phyloP scores from a whole-genome alignment of 2,888 invertebrate genomes.

The Platerodrilus igneus region DNA sequence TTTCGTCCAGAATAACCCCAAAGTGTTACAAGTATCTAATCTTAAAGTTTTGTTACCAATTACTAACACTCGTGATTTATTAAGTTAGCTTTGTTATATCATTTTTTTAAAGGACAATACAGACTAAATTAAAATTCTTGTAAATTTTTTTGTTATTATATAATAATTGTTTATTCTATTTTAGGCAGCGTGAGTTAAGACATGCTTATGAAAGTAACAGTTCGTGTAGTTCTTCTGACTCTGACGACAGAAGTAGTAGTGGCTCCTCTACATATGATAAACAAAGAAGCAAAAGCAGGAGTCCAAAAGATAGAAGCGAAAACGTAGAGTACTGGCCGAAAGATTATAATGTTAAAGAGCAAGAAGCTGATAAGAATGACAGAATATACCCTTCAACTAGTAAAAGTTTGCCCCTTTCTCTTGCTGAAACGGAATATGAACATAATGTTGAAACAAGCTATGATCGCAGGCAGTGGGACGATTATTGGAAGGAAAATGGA shows the following conservation, averaged over 20 bases:
- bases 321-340: constrained; percentile 25
- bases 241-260: constrained; percentile 41
- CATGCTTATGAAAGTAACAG: constrained; percentile 57
- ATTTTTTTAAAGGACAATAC: too few relatives aligned
- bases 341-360: too few relatives aligned
- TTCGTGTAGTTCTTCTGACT: constrained; percentile 47
- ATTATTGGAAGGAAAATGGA: constrained; percentile 32
- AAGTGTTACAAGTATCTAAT: too few relatives aligned
- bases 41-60: too few relatives aligned
- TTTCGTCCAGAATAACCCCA: too few relatives aligned
- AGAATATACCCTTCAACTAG: constrained; percentile 21
- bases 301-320: constrained; percentile 25
- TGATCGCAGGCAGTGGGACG: too few relatives aligned
- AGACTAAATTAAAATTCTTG: constrained; percentile 10
- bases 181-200: constrained; percentile 78
- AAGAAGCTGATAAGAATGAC: constrained; percentile 20
- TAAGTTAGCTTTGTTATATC: too few relatives aligned
- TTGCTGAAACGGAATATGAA: constrained; percentile 22
- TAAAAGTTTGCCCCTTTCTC: constrained; percentile 25
- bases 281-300: constrained; percentile 35
- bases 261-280: constrained; percentile 34
- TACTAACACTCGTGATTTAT: too few relatives aligned
- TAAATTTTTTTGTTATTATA: constrained; percentile 11
- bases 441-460: constrained; percentile 29
- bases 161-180: constrained; percentile 32